Conservation (phyloP, 2,888 invertebrate genomes). For the Tupiocoris notatus region DNA sequence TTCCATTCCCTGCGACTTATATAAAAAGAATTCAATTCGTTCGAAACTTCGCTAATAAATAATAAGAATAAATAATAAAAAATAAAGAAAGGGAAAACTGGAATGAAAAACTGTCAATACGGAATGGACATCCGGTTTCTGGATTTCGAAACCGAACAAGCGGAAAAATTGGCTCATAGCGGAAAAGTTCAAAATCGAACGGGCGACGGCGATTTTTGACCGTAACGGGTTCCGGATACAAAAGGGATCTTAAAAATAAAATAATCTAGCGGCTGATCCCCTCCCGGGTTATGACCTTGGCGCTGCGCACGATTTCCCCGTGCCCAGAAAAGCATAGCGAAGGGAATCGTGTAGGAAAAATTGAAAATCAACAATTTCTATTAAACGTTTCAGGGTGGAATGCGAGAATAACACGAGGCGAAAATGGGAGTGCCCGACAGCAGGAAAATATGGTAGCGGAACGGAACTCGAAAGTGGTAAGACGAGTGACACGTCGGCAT, state of each 20-base stretch:
- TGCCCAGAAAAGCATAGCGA: too few species aligned
- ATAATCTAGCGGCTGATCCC: background rate
- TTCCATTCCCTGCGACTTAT: too few species aligned
- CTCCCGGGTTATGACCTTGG: background rate
- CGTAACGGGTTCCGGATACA: background rate
- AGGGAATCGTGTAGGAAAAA: too few species aligned
- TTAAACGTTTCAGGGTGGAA: background rate
- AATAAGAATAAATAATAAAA: too few species aligned
- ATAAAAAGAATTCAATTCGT: too few species aligned
- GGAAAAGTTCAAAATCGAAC: too few species aligned
- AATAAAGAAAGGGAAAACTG: too few species aligned
- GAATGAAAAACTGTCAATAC: too few species aligned
- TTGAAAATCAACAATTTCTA: too few species aligned
- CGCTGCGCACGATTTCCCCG: background rate
- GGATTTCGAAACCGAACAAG: background rate
- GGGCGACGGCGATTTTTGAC: background rate
- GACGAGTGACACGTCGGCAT: conserved; percentile 47
- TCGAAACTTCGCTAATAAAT: too few species aligned
- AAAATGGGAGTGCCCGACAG: background rate
- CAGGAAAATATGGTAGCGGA: background rate
- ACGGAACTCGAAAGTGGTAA: conserved; percentile 28
- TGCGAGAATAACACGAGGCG: background rate
- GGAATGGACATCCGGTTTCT: too few species aligned
- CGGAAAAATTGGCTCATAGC: background rate
- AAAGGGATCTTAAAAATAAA: background rate